Evolutionary conservation across 2,888 invertebrate species (phyloP), one percentile per base, ranked within the genome.

Genomic region (Dicranocentrus wangi): DNA sequence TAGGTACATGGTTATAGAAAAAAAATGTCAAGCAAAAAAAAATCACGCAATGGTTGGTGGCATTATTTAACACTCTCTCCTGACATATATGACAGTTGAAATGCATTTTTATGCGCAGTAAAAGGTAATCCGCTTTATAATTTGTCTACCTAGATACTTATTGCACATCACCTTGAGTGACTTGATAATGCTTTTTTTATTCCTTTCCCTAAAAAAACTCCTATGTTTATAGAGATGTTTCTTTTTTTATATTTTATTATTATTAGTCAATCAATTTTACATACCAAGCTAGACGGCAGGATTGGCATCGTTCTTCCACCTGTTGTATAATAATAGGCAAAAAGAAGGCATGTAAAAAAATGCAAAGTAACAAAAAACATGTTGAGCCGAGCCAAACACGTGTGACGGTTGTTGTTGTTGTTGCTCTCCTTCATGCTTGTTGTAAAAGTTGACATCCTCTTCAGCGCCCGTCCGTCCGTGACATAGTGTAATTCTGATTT

Each of bases 271-370:
- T n/a, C n/a, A 53, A 60, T 19, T 15, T 25, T 7, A 65, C 75
- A 25, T 63, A 81, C 81, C 81, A 81, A 65, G 47, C 81, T 81
- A 15, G 88, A 88, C 15, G 89, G 89, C 58, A 89, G 86, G 43
- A 88, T 87, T 43, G 87, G 85, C 87, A 89, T 88, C 17, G 87
- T 85, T 55, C 88, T 86, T 51, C 87, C 88, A 85, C 81, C 81
- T 81, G 73, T 28, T 39, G 39, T 39, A n/a, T n/a, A n/a, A n/a
- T n/a, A n/a, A n/a, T n/a, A n/a, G 32, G 47, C 47, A 17, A 13
- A 10, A 47, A 13, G 39, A 39, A 39, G 7, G 13, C 39, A 39
- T 8, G 13, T 39, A 39, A 39, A 39, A 39, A 7, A 53, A 53
- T 53, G 53, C 27, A 42, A 60, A 60, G 42, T 19, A 60, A 7